Evolutionary conservation across 2,888 invertebrate genomes (phyloP), one percentile per base, ranked within the genome.

Genomic region (Pecten maximus): DNA sequence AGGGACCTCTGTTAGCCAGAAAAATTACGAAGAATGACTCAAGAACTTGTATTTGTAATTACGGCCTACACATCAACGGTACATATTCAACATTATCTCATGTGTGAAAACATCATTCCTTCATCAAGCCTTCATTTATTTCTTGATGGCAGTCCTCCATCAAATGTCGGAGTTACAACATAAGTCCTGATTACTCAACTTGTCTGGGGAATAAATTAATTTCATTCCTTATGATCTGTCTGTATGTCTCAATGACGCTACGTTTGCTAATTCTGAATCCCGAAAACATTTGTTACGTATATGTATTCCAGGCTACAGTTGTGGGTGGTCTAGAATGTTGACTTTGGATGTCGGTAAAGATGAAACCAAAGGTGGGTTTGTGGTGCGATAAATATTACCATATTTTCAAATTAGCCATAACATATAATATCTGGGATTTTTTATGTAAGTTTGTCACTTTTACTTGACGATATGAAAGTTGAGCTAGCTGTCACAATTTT

Each of bases 81-180:
- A 74, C 35, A 28, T 74, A 74, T 74, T 74, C 35, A 23, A 74
- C 74, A 74, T 74, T 74, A 74, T 74, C 74, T 74, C 4, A 74
- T 23, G 74, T 74, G 74, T 74, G 74, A 74, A 74, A 74, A 74
- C 74, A 74, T 74, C 19, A 74, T 74, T 74, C 74, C 35, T 74
- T 74, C 74, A 74, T 74, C 74, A 74, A 74, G 74, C 74, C 35
- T 74, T 35, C 74, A 74, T 74, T 74, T 74, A 74, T 74, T 74
- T 74, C 28, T 28, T 35, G 74, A 74, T 74, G 74, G 74, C 74
- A 74, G 35, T 28, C 28, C 74, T 74, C 74, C 74, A 74, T 74
- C 74, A 74, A 74, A 28, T 74, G 74, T 74, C 74, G 74, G 74
- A 8, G 35, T 74, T 74, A 74, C 74, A 74, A 74, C 74, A 74